These are phyloP conservation scores for Pelodiscus sinensis DNA, from an alignment of 2,113 vertebrate species.

Conservation along the genomic window DNA sequence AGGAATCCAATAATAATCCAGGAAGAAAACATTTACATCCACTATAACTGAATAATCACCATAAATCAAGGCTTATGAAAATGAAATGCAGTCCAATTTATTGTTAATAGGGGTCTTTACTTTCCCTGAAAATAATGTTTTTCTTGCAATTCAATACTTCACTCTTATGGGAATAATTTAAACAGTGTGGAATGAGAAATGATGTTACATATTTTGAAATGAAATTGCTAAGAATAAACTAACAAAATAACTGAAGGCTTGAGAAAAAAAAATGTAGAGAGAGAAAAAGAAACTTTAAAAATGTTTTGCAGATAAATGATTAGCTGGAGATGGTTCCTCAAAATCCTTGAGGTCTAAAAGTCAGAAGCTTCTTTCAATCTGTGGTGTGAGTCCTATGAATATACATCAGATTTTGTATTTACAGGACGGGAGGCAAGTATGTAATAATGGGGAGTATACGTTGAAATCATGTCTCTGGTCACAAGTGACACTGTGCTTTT, in stretches of 20 bases:
- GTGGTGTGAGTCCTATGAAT: background rate
- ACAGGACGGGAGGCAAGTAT: background rate
- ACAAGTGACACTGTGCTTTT: background rate
- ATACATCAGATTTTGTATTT: background rate
- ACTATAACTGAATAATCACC: constrained; percentile 58
- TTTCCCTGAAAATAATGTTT: constrained; percentile 53
- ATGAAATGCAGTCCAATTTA: constrained; percentile 55
- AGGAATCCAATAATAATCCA: constrained; percentile 15
- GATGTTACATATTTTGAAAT: constrained; percentile 11
- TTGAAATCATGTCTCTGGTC: background rate
- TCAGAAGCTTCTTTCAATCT: background rate
- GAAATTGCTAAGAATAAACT: background rate
- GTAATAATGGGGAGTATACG: background rate
- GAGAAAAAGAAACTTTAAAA: constrained; percentile 10
- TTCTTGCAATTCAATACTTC: constrained; percentile 13
- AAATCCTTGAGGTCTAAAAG: background rate
- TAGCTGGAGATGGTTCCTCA: background rate
- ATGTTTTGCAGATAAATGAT: background rate
- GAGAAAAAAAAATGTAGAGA: constrained; percentile 12
- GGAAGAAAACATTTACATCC: constrained; percentile 14
- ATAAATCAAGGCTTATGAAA: constrained; percentile 67
- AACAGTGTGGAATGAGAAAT: background rate
- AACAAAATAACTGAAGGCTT: background rate
- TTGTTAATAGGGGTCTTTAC: constrained; percentile 46
- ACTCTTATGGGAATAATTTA: constrained; percentile 44